Conservation (phyloP, 2,888 invertebrate species). For the Trissolcus japonicus region DNA sequence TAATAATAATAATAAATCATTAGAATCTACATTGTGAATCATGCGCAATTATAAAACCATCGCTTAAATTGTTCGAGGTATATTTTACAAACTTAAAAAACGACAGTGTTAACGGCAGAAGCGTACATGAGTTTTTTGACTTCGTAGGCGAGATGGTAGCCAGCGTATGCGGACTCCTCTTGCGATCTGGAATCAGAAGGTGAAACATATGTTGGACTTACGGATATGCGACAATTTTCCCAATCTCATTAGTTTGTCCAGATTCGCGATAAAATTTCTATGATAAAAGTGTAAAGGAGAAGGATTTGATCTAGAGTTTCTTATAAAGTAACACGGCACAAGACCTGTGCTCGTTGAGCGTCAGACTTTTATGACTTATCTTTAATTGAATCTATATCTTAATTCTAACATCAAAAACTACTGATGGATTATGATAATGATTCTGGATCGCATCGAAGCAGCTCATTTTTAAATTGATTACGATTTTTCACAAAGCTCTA, state of each 20-base stretch:
- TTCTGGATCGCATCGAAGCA: constrained; percentile 68
- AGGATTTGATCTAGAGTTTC: not conserved
- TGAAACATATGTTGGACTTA: constrained; percentile 64
- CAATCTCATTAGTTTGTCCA: constrained; percentile 39
- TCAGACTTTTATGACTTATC: constrained; percentile 14
- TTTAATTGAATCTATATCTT: constrained; percentile 19
- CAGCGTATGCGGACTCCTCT: constrained; percentile 96
- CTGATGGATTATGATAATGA: constrained; percentile 56
- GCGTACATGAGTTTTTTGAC: constrained; percentile 99
- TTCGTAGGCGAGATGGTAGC: constrained; percentile 99
- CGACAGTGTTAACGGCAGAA: constrained; percentile 77
- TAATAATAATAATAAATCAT: not conserved
- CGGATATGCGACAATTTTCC: constrained; percentile 41
- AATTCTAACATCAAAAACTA: constrained; percentile 29
- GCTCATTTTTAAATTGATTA: constrained; percentile 50
- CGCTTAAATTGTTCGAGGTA: constrained; percentile 46
- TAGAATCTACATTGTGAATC: constrained; percentile 36
- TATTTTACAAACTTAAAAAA: constrained; percentile 56
- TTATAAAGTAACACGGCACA: constrained; percentile 15
- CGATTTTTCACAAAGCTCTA: constrained; percentile 44
- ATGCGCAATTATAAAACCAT: constrained; percentile 52
- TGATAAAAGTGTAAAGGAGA: constrained; percentile 18
- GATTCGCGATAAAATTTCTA: constrained; percentile 43
- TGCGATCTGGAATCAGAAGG: constrained; percentile 88
- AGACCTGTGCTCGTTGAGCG: constrained; percentile 31